Base-by-base conservation (phyloP, 2,888 invertebrate species). In the Marasmarcha lunaedactyla region DNA sequence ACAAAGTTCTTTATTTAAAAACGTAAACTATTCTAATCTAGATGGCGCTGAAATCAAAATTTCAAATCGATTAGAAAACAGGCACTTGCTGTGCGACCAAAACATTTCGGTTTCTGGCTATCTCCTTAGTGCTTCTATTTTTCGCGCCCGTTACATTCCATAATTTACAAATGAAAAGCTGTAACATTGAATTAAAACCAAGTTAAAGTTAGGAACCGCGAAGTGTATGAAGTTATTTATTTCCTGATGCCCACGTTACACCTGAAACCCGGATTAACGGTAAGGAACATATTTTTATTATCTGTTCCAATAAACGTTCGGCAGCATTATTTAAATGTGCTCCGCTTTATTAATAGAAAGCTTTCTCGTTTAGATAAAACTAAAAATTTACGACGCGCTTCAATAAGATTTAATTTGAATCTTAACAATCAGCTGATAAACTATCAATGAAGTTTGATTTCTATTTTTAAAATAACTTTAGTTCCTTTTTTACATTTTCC, bases 191-290 rank as follows among this genome's bases (percentile, higher is more conserved):
- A 20, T 20, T 20, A 20, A 20, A 20, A 20, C 7, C 7, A 20
- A 20, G 20, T 5, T 20, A 20, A n/a, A n/a, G n/a, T n/a, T n/a
- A n/a, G n/a, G n/a, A n/a, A n/a, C n/a, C n/a, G n/a, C n/a, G n/a
- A n/a, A 20, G 20, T 20, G 10, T 30, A 10, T 10, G 12, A 30
- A 10, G 12, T 30, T 30, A 30, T 11, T 30, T 10, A 4, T 38
- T 47, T 50, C 67, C 60, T 58, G 58, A 84, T 84, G 84, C 84
- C 84, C 56, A 71, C 83, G 44, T 50, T 84, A 72, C 77, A 84
- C 46, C 66, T 84, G 49, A 83, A 83, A 55, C 77, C 83, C 46
- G 81, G 83, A 64, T 65, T 84, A 46, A 81, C 84, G 76, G 84
- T 84, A 66, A 69, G 49, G 49, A 53, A 53, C 49, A 20, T 20